Evolutionary conservation across 2,888 invertebrate species (phyloP).

Genomic region (Plebejus anna): DNA sequence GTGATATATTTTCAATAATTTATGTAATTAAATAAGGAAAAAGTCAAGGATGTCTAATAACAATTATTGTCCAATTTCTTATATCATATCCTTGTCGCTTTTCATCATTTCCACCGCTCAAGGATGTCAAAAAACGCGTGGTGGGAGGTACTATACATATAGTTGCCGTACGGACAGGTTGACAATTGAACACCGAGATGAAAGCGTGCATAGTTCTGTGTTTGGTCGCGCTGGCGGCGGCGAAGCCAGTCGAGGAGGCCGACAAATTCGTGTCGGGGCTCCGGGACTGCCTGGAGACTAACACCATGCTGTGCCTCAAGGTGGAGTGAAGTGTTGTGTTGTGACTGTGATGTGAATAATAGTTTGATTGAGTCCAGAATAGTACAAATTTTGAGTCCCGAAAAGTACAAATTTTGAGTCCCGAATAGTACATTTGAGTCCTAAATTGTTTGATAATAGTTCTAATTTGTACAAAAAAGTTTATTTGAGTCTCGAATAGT

Average conservation of each 20-base stretch:
- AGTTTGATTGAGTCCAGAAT: background rate
- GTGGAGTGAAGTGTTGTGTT: constrained; percentile 74
- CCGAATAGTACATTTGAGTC: background rate
- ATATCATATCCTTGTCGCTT: background rate
- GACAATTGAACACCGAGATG: constrained; percentile 72
- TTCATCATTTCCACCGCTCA: background rate
- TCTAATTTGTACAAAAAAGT: too few species aligned
- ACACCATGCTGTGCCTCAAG: constrained; percentile 86
- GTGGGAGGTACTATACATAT: constrained; percentile 71
- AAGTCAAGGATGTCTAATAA: too few species aligned
- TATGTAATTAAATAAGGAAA: too few species aligned
- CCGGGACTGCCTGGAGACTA: constrained; percentile 85
- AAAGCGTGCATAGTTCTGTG: constrained; percentile 62
- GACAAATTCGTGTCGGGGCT: constrained; percentile 70
- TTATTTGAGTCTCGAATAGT: too few species aligned
- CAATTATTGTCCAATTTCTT: background rate
- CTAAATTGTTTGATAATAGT: too few species aligned
- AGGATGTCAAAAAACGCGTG: constrained; percentile 60
- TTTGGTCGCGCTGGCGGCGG: constrained; percentile 55
- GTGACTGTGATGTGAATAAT: constrained; percentile 38
- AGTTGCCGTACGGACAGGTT: constrained; percentile 56
- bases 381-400: background rate
- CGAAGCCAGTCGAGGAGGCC: constrained; percentile 65
- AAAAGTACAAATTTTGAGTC: too few species aligned
- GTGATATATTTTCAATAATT: too few species aligned